phyloP scores from a whole-genome alignment of 2,797 vertebrate species.

The Enteromius paludinosus region DNA sequence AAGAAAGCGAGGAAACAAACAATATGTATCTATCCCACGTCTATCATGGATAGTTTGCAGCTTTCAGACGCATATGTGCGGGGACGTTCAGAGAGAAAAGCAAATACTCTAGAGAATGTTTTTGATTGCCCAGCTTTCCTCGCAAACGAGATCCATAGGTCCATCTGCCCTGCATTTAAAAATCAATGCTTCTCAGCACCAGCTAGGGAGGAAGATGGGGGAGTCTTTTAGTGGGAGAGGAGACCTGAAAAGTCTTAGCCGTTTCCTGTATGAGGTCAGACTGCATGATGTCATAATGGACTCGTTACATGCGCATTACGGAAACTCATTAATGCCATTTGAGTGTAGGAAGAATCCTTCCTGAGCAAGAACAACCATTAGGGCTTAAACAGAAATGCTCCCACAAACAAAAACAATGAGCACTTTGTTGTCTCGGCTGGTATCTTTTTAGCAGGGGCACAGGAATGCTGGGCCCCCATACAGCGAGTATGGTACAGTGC shows the following conservation, averaged over 20 bases:
- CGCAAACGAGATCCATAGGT: conserved; percentile 70
- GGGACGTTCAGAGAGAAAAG: conserved; percentile 32
- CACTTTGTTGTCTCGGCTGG: conserved; percentile 18
- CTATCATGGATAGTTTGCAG: background rate
- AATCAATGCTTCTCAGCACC: conserved; percentile 68
- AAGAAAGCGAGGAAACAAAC: background rate
- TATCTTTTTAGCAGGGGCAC: conserved; percentile 19
- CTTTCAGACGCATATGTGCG: conserved; percentile 24
- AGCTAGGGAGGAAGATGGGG: conserved; percentile 22
- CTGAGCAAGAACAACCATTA: conserved; percentile 35
- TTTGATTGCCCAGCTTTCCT: conserved; percentile 69
- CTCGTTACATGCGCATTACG: conserved; percentile 12
- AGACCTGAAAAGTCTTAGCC: conserved; percentile 32
- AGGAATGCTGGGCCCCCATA: conserved; percentile 29
- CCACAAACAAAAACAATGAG: conserved; percentile 38
- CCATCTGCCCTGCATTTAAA: conserved; percentile 81
- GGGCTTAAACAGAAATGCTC: conserved; percentile 33
- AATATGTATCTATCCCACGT: conserved; percentile 35
- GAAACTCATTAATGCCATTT: conserved; percentile 34
- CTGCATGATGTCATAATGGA: conserved; percentile 41
- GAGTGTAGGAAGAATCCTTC: conserved; percentile 40
- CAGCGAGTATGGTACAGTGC: conserved; percentile 1
- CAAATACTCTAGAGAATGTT: conserved; percentile 61
- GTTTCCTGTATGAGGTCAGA: conserved; percentile 41
- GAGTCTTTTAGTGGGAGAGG: conserved; percentile 23